These are phyloP conservation scores for Dasypogon diadema DNA, from an alignment of 2,888 invertebrate species.

Conservation along the genomic window DNA sequence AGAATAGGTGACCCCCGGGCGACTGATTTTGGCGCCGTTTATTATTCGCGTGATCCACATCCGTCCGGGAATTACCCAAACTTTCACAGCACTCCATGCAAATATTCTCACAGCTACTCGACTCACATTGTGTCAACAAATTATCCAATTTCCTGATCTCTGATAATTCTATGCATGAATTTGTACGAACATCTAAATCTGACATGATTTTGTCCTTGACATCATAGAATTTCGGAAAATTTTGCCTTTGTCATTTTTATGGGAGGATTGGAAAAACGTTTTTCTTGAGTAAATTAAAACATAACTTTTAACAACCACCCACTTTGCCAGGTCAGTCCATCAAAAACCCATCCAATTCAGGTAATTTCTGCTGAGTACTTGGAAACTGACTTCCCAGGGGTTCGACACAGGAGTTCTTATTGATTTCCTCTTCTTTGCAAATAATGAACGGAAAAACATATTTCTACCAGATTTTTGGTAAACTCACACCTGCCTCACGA, in stretches of 20 bases:
- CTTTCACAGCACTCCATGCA: conserved; percentile 61
- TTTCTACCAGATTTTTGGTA: too few species aligned
- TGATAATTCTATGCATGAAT: conserved; percentile 62
- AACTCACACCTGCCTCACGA: too few species aligned
- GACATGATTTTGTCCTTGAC: conserved; percentile 58
- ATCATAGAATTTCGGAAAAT: conserved; percentile 27
- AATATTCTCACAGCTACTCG: conserved; percentile 62
- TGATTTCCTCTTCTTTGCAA: background rate
- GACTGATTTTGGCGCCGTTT: conserved; percentile 53
- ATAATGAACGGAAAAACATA: background rate
- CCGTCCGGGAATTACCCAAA: conserved; percentile 59
- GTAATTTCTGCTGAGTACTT: too few species aligned
- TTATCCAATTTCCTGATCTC: conserved; percentile 62
- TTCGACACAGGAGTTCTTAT: background rate
- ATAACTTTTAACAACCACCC: background rate
- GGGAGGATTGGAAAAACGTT: too few species aligned
- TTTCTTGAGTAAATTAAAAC: background rate
- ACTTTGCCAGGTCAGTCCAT: background rate
- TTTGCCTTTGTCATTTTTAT: too few species aligned
- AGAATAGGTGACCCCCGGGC: conserved; percentile 56
- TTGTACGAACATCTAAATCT: conserved; percentile 60
- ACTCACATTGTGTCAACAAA: conserved; percentile 61
- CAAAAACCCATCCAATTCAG: background rate
- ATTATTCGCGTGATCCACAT: conserved; percentile 54
- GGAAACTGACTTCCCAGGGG: background rate